Evolutionary conservation across 2,888 invertebrate species (phyloP).

Genomic region (Catocala nupta): DNA sequence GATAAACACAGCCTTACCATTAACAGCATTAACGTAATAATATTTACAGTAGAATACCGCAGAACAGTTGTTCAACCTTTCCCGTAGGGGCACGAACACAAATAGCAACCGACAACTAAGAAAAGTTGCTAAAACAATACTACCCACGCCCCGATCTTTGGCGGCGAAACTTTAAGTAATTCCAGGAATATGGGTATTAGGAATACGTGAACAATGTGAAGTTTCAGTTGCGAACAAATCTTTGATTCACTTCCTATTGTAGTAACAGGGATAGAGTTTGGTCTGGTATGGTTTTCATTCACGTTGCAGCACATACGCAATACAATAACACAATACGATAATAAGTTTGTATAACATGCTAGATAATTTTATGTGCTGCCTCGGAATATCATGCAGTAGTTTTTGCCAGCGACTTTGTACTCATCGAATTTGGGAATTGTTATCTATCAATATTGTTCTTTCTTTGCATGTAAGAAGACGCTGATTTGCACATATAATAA

Average conservation of each 20-base stretch:
- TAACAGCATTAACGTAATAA: background rate
- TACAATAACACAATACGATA: no score
- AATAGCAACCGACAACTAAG: conserved; percentile 1
- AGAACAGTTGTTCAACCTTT: background rate
- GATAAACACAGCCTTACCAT: background rate
- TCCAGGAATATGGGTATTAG: background rate
- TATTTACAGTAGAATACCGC: conserved; percentile 1
- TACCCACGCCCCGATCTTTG: conserved; percentile 5
- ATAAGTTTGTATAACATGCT: no score
- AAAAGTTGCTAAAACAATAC: conserved; percentile 12
- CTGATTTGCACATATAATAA: no score
- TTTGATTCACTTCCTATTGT: background rate
- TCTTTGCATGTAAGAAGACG: no score
- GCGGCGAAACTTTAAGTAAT: conserved; percentile 5
- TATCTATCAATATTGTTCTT: no score
- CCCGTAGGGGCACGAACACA: conserved; percentile 10
- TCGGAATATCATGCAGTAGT: no score
- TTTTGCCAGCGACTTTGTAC: no score
- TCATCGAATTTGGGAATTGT: no score
- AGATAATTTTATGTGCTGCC: no score
- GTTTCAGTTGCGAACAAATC: background rate
- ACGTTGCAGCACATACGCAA: no score
- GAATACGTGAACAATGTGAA: background rate
- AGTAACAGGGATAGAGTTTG: no score
- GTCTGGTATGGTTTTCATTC: no score